phyloP scores from a whole-genome alignment of 2,888 invertebrate genomes.

The Aphidoletes aphidimyza region DNA sequence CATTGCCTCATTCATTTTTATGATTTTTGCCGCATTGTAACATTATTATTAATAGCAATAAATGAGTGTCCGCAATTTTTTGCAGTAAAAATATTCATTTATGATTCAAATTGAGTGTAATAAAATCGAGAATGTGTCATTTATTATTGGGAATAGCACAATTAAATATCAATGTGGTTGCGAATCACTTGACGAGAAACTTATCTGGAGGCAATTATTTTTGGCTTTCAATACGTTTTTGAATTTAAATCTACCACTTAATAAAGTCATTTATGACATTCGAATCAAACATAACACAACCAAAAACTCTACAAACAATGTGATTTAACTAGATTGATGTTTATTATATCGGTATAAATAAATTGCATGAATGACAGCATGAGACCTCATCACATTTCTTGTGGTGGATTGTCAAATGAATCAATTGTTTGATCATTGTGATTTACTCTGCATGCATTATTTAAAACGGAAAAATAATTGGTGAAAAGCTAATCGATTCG shows the following conservation, averaged over 20 bases:
- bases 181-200: background rate
- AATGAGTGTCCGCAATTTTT: conserved; percentile 43
- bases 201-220: background rate
- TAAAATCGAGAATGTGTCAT: conserved; percentile 32
- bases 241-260: too few species aligned
- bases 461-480: background rate
- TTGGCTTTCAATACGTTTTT: too few species aligned
- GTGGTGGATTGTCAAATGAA: background rate
- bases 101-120: conserved; percentile 41
- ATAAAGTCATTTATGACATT: too few species aligned
- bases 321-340: background rate
- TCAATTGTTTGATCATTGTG: background rate
- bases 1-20: conserved; percentile 37
- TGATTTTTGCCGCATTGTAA: conserved; percentile 52
- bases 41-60: conserved; percentile 44
- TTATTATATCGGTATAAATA: background rate
- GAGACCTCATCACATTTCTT: background rate
- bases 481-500: too few species aligned
- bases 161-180: background rate
- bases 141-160: background rate
- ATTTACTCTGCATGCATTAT: background rate
- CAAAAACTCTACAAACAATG: background rate
- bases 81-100: conserved; percentile 18
- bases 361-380: background rate
- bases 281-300: too few species aligned